Percentiles rank a stretch among this genome's conserved stretches.
Evolutionary conservation across 2,888 invertebrate genomes (phyloP).

Genomic region (Orchestes rusci): DNA sequence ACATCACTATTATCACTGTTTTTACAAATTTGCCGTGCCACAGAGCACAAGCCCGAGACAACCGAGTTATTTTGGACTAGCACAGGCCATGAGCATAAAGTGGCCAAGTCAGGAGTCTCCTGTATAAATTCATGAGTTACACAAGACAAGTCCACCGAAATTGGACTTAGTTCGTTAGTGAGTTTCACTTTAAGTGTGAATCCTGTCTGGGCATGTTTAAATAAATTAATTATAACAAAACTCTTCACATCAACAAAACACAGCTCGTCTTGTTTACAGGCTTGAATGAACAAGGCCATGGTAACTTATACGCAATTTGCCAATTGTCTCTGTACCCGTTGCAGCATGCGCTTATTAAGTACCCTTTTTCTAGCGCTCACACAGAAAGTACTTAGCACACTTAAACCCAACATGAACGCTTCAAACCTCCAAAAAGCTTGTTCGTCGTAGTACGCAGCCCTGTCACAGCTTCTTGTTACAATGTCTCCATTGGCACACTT

Average conservation of each 20-base stretch:
- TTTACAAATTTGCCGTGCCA: constrained; percentile 55
- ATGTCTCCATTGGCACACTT: constrained; percentile 75
- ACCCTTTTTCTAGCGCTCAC: constrained; percentile 60
- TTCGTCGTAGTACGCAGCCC: constrained; percentile 78
- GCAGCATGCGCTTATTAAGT: constrained; percentile 58
- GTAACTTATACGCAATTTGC: constrained; percentile 56
- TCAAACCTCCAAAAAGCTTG: constrained; percentile 79
- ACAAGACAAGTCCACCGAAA: no score
- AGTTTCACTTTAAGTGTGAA: constrained; percentile 26
- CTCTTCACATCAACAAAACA: constrained; percentile 30
- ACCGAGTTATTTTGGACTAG: constrained; percentile 52
- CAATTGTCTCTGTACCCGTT: constrained; percentile 63
- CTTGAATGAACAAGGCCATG: constrained; percentile 19
- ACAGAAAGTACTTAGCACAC: constrained; percentile 56
- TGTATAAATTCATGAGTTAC: constrained; percentile 38
- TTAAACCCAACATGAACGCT: constrained; percentile 58
- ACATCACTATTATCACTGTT: constrained; percentile 35
- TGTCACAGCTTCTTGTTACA: constrained; percentile 78
- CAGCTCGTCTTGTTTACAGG: constrained; percentile 5
- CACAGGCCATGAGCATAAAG: constrained; percentile 52
- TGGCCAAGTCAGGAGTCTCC: constrained; percentile 41
- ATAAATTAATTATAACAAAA: constrained; percentile 28
- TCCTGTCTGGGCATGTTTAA: constrained; percentile 24
- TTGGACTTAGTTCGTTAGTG: no score
- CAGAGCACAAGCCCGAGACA: constrained; percentile 73